Evolutionary conservation across 2,797 vertebrate genomes (phyloP).

Genomic region (Acipenser ruthenus): DNA sequence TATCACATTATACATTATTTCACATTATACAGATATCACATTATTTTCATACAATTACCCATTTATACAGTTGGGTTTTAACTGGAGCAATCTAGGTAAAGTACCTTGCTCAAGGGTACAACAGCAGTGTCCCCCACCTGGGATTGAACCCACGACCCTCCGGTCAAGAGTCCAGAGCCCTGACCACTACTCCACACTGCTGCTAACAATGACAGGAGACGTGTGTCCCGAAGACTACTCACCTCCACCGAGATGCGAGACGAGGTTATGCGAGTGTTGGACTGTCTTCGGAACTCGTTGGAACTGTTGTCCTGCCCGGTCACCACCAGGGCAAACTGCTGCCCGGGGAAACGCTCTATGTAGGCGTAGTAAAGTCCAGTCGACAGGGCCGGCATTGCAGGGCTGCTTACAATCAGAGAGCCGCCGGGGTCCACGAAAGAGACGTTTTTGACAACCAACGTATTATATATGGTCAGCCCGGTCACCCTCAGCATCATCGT

Average conservation of each 20-base stretch:
- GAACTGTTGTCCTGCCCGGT: slow-evolving; percentile 29
- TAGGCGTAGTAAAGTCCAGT: slow-evolving; percentile 26
- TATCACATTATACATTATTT: no score
- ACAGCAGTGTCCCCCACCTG: no score
- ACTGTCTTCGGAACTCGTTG: slow-evolving; percentile 41
- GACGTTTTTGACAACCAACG: slow-evolving; percentile 33
- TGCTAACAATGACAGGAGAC: not conserved
- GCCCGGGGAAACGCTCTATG: slow-evolving; percentile 26
- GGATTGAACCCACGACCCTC: no score
- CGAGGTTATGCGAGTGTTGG: slow-evolving; percentile 33
- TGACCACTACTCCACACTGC: no score
- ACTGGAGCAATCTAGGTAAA: no score
- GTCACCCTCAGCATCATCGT: slow-evolving; percentile 42
- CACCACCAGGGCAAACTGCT: slow-evolving; percentile 35
- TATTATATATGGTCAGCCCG: slow-evolving; percentile 33
- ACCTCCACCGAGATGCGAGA: slow-evolving; percentile 43
- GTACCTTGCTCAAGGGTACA: no score
- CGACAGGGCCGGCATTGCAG: slow-evolving; percentile 7
- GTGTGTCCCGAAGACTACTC: slow-evolving; percentile 14
- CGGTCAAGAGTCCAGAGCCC: no score
- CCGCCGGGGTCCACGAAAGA: slow-evolving; percentile 30
- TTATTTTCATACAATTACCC: no score
- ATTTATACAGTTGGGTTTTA: no score
- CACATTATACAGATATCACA: no score
- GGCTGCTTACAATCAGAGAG: slow-evolving; percentile 20